Conservation (phyloP, 2,113 vertebrate genomes). For the Actinemys pallida region DNA sequence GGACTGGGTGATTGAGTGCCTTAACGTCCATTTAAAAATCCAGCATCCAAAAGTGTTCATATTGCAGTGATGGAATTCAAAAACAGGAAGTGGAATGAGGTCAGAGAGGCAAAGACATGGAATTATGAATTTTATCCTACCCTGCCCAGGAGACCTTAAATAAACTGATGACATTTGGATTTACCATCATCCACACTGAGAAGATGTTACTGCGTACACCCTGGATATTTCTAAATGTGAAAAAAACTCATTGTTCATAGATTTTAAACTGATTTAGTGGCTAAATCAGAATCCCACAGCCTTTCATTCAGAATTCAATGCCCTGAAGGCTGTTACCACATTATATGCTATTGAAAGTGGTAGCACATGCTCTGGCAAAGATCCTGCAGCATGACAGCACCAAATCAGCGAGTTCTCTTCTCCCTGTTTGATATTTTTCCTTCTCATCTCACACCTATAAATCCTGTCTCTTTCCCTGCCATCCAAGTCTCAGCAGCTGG, state of each 20-base stretch:
- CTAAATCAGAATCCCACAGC: not conserved
- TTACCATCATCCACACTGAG: not conserved
- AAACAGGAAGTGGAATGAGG: not conserved
- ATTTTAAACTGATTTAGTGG: not conserved
- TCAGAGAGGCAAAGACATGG: not conserved
- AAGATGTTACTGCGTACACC: not conserved
- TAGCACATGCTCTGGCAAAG: not conserved
- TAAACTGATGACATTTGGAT: not conserved
- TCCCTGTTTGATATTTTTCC: not conserved
- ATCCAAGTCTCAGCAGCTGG: not conserved
- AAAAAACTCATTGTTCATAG: not conserved
- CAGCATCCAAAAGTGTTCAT: not conserved
- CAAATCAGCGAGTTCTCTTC: not conserved
- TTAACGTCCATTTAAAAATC: not conserved
- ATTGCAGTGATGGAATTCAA: not conserved
- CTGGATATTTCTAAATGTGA: not conserved
- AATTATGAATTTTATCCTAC: not conserved
- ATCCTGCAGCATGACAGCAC: not conserved
- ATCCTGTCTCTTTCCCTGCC: not conserved
- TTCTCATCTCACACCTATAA: not conserved
- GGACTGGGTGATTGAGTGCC: not conserved
- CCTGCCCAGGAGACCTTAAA: not conserved
- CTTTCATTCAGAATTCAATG: not conserved
- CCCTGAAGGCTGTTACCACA: not conserved
- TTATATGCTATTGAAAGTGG: not conserved